Evolutionary conservation across 2,113 vertebrate genomes (phyloP).

Genomic region (Seriola aureovittata): DNA sequence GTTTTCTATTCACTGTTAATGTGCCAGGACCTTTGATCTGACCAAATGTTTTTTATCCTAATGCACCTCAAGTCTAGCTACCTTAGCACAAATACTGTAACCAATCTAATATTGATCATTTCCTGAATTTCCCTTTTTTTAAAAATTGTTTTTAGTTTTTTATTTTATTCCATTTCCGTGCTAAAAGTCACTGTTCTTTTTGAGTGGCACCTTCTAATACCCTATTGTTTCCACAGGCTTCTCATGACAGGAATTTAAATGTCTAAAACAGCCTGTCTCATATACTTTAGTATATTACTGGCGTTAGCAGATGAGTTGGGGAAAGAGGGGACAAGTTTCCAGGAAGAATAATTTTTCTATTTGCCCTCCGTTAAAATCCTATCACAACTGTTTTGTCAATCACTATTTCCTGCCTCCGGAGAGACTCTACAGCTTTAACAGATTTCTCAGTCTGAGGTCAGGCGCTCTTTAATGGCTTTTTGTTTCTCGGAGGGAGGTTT

Average conservation of each 20-base stretch:
- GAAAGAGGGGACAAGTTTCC: constrained; percentile 39
- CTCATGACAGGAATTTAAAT: constrained; percentile 23
- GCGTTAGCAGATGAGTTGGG: constrained; percentile 20
- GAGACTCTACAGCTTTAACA: constrained; percentile 34
- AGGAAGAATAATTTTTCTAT: constrained; percentile 28
- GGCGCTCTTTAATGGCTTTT: constrained; percentile 23
- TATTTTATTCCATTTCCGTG: not conserved
- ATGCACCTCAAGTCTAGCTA: not conserved
- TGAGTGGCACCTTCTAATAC: constrained; percentile 36
- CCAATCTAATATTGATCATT: not conserved
- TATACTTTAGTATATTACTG: not conserved
- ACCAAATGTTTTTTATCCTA: not conserved
- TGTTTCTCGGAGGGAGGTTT: constrained; percentile 28
- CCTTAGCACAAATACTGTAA: not conserved
- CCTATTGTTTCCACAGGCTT: constrained; percentile 30
- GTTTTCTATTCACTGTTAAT: not conserved
- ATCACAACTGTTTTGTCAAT: constrained; percentile 50
- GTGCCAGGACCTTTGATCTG: not conserved
- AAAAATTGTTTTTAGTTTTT: too few species aligned
- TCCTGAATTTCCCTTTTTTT: not conserved
- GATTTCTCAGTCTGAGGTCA: constrained; percentile 37
- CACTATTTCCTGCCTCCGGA: constrained; percentile 19
- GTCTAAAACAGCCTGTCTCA: constrained; percentile 35
- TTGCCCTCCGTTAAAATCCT: constrained; percentile 35
- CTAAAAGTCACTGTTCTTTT: constrained; percentile 6